These are phyloP conservation scores for Melanotaenia maccullochi DNA, from an alignment of 2,797 vertebrate genomes.

Conservation along the genomic window DNA sequence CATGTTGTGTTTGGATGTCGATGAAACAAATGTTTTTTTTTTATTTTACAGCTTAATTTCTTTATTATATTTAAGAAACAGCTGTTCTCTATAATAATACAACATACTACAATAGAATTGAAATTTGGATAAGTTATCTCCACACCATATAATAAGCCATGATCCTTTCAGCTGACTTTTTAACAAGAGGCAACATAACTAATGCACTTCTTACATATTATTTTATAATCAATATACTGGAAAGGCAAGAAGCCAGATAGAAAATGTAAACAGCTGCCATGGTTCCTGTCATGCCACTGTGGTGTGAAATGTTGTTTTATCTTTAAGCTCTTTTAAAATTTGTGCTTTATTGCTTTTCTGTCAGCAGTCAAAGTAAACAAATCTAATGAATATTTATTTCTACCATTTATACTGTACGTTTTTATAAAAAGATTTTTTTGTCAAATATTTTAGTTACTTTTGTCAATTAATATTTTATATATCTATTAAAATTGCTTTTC, in stretches of 20 bases:
- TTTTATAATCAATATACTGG: constrained; percentile 36
- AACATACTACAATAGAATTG: constrained; percentile 19
- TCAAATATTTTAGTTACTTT: constrained; percentile 52
- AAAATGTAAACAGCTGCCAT: constrained; percentile 39
- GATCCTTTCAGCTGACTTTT: constrained; percentile 41
- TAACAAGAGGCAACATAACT: constrained; percentile 43
- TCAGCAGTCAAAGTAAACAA: constrained; percentile 51
- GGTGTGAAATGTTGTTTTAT: constrained; percentile 42
- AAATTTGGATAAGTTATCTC: constrained; percentile 34
- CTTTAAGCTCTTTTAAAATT: constrained; percentile 28
- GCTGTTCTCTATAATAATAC: constrained; percentile 17
- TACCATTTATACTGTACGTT: constrained; percentile 65
- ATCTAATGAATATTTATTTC: constrained; percentile 80
- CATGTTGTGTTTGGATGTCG: constrained; percentile 32
- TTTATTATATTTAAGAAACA: constrained; percentile 16
- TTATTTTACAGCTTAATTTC: constrained; percentile 19
- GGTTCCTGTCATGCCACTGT: constrained; percentile 36
- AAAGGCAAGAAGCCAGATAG: constrained; percentile 29
- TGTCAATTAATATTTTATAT: constrained; percentile 54
- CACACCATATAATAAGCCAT: constrained; percentile 24
- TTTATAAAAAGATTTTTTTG: constrained; percentile 49
- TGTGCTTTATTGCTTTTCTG: constrained; percentile 41
- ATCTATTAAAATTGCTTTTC: constrained; percentile 71
- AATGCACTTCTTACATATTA: constrained; percentile 63
- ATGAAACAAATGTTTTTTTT: constrained; percentile 20